Conservation (phyloP, 2,113 vertebrate species). For the Sminthopsis crassicaudata region DNA sequence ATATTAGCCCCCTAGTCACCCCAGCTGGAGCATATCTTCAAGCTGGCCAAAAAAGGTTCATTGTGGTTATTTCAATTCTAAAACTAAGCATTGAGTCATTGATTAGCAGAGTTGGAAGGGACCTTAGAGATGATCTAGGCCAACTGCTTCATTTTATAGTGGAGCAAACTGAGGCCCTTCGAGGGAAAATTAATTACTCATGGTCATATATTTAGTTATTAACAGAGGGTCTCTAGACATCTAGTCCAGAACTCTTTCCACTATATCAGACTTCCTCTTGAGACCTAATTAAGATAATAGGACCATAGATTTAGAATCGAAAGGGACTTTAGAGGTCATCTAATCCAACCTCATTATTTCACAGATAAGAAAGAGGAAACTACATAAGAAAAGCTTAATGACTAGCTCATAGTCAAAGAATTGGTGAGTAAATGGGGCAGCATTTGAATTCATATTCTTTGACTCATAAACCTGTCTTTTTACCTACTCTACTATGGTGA, state of each 20-base stretch:
- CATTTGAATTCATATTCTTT: not conserved
- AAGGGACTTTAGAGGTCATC: not conserved
- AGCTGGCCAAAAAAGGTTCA: not conserved
- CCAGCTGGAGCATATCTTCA: not conserved
- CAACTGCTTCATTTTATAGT: not conserved
- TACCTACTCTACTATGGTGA: not conserved
- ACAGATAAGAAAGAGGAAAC: not conserved
- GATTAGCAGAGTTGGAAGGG: not conserved
- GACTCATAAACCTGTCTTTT: not conserved
- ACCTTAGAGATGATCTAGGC: not conserved
- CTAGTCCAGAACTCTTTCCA: not conserved
- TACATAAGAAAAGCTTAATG: not conserved
- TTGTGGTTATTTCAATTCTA: not conserved
- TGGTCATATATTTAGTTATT: not conserved
- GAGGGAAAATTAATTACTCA: not conserved
- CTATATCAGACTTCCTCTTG: not conserved
- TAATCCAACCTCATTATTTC: not conserved
- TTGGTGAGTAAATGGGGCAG: not conserved
- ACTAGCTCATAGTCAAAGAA: not conserved
- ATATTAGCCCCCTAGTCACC: too few species aligned
- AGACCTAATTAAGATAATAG: not conserved
- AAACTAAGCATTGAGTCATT: not conserved
- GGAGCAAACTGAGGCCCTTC: conserved; percentile 17
- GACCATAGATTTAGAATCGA: not conserved
- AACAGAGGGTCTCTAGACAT: not conserved